phyloP scores from a whole-genome alignment of 2,113 vertebrate genomes.

The Gymnarchus niloticus region DNA sequence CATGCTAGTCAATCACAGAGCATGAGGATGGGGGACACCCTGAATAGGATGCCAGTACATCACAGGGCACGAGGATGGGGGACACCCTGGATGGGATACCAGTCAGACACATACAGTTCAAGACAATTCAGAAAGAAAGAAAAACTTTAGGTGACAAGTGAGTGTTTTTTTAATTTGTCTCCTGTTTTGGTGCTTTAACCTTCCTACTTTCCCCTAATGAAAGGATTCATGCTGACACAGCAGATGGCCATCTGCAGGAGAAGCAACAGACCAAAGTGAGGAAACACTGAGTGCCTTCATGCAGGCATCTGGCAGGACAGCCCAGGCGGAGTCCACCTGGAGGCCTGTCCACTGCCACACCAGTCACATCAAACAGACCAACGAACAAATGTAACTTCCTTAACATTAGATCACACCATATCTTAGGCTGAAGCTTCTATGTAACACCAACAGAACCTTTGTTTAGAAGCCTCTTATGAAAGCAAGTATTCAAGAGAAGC shows the following conservation, averaged over 20 bases:
- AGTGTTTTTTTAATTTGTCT: not conserved
- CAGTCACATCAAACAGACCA: not conserved
- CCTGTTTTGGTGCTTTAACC: no score
- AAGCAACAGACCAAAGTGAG: not conserved
- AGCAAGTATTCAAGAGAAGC: not conserved
- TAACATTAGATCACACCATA: no score
- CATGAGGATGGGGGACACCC: not conserved
- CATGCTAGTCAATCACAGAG: no score
- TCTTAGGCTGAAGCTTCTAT: no score
- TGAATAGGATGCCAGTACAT: no score
- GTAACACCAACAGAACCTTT: not conserved
- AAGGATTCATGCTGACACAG: no score
- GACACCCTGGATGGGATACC: no score
- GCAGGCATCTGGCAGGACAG: not conserved
- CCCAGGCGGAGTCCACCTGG: not conserved
- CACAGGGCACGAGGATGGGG: no score
- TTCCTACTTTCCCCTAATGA: no score
- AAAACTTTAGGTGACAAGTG: not conserved
- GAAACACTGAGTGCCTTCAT: not conserved
- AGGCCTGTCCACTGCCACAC: not conserved
- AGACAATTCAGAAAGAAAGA: not conserved
- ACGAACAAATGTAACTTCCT: no score
- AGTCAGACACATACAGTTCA: not conserved
- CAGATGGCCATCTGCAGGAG: not conserved
- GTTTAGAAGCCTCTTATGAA: not conserved